Conservation (phyloP, 2,113 vertebrate genomes). For the Pomatostomus ruficeps region DNA sequence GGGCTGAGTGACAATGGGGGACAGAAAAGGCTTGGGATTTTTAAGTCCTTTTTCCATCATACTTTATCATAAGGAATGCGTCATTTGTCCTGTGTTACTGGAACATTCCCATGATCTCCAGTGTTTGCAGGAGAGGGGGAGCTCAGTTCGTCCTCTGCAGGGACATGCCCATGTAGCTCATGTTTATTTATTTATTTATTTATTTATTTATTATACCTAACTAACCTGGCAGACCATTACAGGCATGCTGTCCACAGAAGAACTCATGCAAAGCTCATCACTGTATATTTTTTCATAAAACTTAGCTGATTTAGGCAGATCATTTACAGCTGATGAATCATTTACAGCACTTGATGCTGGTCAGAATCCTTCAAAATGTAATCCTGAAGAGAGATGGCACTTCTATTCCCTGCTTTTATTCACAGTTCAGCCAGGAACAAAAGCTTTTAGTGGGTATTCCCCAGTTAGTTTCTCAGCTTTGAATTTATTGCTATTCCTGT, state of each 20-base stretch:
- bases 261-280: not conserved
- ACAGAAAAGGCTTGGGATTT: not conserved
- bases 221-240: too few relatives aligned
- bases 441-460: not conserved
- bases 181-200: not conserved
- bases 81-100: not conserved
- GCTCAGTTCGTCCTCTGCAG: not conserved
- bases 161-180: not conserved
- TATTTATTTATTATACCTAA: not conserved
- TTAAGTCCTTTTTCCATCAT: not conserved
- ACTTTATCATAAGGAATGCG: not conserved
- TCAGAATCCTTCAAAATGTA: not conserved
- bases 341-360: not conserved
- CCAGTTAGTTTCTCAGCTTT: not conserved
- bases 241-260: not conserved
- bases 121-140: not conserved
- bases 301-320: not conserved
- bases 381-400: not conserved
- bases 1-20: not conserved
- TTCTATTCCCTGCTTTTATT: not conserved
- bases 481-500: constrained; percentile 1
- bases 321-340: not conserved
- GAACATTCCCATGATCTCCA: not conserved
- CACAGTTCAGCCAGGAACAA: not conserved
- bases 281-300: not conserved